Conservation (phyloP, 2,797 vertebrate species). For the Tragopan temminckii region DNA sequence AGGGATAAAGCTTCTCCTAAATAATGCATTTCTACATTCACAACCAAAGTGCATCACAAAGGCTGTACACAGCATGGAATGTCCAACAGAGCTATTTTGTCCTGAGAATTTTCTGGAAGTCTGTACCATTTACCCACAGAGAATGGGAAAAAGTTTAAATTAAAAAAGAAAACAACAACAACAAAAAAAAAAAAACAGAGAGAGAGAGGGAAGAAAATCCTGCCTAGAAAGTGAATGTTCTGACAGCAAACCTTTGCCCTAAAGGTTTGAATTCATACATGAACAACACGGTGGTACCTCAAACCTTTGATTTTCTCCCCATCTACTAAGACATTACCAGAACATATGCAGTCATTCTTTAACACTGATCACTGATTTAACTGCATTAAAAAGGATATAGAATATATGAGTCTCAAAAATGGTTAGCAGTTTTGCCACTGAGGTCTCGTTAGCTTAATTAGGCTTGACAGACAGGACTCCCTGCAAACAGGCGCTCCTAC, state of each 20-base stretch:
- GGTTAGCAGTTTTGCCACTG: slow-evolving; percentile 89
- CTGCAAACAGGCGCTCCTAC: background rate
- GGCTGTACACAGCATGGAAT: background rate
- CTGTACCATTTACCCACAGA: background rate
- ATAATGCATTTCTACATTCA: background rate
- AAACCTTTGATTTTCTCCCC: background rate
- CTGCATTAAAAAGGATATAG: slow-evolving; percentile 69
- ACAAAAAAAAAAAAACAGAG: background rate
- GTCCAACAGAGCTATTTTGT: background rate
- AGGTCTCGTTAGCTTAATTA: background rate
- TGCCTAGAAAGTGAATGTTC: background rate
- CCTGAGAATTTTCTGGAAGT: background rate
- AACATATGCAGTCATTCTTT: slow-evolving; percentile 25
- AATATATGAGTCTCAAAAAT: slow-evolving; percentile 84
- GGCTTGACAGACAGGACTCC: background rate
- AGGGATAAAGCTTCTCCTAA: background rate
- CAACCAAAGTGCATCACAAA: background rate
- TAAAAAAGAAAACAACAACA: background rate
- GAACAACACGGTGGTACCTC: background rate
- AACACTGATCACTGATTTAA: slow-evolving; percentile 10
- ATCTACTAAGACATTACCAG: background rate
- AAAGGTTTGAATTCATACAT: slow-evolving; percentile 1
- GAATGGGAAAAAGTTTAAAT: background rate
- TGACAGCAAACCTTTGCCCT: background rate
- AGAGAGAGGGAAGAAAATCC: background rate